These are phyloP conservation scores for Tetranychus truncatus DNA, from an alignment of 2,888 invertebrate species.

Conservation along the genomic window DNA sequence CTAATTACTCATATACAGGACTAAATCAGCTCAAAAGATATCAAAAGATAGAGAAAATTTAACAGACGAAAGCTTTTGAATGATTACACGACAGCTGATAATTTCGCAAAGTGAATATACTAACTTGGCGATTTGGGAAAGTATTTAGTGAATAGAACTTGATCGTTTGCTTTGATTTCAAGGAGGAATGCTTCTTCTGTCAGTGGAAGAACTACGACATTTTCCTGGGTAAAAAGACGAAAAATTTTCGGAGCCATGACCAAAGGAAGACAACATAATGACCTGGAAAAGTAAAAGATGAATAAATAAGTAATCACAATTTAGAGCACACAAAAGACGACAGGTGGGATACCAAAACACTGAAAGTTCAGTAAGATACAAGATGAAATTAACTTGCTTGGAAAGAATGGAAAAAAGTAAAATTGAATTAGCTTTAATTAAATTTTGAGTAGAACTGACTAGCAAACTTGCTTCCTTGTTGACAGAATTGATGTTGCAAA, in stretches of 20 bases:
- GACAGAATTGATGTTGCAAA: not conserved
- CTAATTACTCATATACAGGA: not conserved
- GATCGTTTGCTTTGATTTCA: not conserved
- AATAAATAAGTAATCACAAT: not conserved
- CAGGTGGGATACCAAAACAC: no score
- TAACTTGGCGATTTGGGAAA: not conserved
- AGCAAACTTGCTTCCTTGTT: not conserved
- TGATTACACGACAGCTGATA: not conserved
- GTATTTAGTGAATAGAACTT: not conserved
- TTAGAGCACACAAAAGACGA: no score
- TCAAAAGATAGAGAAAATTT: not conserved
- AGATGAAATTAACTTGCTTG: no score
- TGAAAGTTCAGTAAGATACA: no score
- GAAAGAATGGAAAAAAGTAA: no score
- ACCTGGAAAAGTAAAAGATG: not conserved
- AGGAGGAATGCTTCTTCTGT: not conserved
- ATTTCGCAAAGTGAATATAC: not conserved
- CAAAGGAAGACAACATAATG: not conserved
- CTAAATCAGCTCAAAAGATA: not conserved
- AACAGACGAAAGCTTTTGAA: not conserved
- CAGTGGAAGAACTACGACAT: not conserved
- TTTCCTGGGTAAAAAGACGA: not conserved
- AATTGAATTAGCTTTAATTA: no score
- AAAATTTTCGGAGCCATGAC: conserved; percentile 5
- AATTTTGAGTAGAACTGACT: no score